phyloP scores from a whole-genome alignment of 2,888 invertebrate species.

The Trichopria drosophilae region DNA sequence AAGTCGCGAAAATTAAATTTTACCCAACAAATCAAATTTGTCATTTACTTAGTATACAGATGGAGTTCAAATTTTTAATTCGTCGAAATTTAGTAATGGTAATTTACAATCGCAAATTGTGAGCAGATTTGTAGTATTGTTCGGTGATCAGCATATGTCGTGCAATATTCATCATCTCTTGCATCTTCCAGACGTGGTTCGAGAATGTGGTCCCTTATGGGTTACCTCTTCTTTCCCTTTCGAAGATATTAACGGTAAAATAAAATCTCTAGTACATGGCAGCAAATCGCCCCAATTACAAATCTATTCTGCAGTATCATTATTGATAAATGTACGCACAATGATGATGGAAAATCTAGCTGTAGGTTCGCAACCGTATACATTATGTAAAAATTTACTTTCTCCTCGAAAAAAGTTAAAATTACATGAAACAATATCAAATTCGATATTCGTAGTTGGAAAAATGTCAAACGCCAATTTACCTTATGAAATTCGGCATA shows the following conservation, averaged over 20 bases:
- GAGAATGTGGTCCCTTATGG: conserved; percentile 26
- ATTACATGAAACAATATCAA: no score
- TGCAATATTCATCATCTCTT: conserved; percentile 20
- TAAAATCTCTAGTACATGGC: conserved; percentile 25
- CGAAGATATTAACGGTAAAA: conserved; percentile 28
- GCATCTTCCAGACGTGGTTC: conserved; percentile 20
- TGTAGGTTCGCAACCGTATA: conserved; percentile 7
- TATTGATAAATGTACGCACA: conserved; percentile 4
- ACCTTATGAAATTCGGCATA: no score
- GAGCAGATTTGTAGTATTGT: background rate
- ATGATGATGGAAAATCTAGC: conserved; percentile 12
- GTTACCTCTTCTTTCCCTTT: conserved; percentile 28
- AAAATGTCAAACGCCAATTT: no score
- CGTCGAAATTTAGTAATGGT: conserved; percentile 5
- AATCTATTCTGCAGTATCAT: conserved; percentile 22
- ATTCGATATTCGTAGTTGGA: no score
- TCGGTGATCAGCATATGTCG: conserved; percentile 7
- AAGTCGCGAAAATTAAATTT: no score
- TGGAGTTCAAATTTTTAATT: background rate
- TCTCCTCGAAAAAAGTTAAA: no score
- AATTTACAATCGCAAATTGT: no score
- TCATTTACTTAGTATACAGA: conserved; percentile 5
- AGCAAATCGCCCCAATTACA: conserved; percentile 29
- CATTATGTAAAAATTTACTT: conserved; percentile 5
- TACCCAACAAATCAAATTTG: no score